phyloP scores from a whole-genome alignment of 1,140 invertebrate genomes.

The Caenorhabditis inopinata region DNA sequence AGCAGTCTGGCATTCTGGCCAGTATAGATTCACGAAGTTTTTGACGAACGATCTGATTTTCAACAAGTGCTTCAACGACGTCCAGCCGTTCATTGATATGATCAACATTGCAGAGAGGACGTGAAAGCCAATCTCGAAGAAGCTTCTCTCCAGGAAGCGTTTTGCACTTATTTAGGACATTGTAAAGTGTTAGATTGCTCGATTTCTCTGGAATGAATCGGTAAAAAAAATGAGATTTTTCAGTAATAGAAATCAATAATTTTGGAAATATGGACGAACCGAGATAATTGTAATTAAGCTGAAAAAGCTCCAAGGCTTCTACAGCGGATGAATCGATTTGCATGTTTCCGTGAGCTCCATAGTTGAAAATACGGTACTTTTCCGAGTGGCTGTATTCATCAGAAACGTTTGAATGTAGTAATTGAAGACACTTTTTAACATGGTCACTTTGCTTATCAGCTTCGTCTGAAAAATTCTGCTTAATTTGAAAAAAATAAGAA shows the following conservation, averaged over 20 bases:
- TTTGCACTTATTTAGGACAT: constrained; percentile 45
- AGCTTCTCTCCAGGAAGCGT: constrained; percentile 40
- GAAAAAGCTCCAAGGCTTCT: constrained; percentile 42
- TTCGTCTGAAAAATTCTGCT: background rate
- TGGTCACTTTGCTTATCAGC: background rate
- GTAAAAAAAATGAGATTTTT: background rate
- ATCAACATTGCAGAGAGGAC: constrained; percentile 35
- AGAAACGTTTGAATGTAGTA: background rate
- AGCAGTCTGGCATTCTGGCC: constrained; percentile 38
- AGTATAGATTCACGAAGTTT: constrained; percentile 36
- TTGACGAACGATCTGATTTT: constrained; percentile 17
- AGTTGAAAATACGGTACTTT: constrained; percentile 33
- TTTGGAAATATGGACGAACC: too few species aligned
- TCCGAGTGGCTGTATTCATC: background rate
- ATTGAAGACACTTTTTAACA: background rate
- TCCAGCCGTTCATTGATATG: constrained; percentile 41
- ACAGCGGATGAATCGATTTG: constrained; percentile 39
- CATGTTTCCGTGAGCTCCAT: constrained; percentile 37
- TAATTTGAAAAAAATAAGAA: too few species aligned
- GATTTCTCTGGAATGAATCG: background rate
- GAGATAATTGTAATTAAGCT: constrained; percentile 25
- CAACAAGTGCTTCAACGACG: constrained; percentile 35
- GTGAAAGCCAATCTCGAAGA: constrained; percentile 42
- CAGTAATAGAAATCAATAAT: too few species aligned
- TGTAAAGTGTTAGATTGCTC: constrained; percentile 39